phyloP scores from a whole-genome alignment of 2,113 vertebrate species.

The Microcebus griseorufus region DNA sequence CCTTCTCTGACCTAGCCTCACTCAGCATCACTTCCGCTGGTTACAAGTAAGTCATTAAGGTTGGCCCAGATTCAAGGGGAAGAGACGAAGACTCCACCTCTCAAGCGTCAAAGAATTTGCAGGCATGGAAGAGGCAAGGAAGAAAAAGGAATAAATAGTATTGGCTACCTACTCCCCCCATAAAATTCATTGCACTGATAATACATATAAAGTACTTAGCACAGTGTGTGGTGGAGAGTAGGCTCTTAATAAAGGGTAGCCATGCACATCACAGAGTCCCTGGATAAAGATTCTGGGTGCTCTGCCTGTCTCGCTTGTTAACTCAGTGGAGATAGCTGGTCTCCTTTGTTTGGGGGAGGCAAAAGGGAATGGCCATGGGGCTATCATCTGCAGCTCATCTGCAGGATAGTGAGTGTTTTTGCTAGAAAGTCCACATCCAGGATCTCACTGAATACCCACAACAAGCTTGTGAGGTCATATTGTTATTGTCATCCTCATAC shows the following conservation, averaged over 20 bases:
- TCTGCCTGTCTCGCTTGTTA: fast-evolving
- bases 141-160: neutral
- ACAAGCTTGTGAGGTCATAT: neutral
- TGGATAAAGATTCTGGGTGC: neutral
- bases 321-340: neutral
- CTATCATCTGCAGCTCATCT: neutral
- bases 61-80: neutral
- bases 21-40: neutral
- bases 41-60: neutral
- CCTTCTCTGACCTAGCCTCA: neutral
- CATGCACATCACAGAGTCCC: neutral
- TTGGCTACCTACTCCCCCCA: neutral
- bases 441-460: neutral
- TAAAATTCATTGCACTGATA: neutral
- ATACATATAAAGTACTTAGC: neutral
- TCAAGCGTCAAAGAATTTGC: neutral
- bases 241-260: neutral
- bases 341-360: neutral
- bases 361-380: no score
- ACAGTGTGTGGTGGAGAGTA: neutral
- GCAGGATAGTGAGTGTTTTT: neutral
- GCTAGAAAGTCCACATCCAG: neutral
- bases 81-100: neutral
- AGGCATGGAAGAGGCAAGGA: neutral
- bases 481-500: neutral